Evolutionary conservation across 2,113 vertebrate genomes (phyloP).

Genomic region (Hippopotamus amphibius): DNA sequence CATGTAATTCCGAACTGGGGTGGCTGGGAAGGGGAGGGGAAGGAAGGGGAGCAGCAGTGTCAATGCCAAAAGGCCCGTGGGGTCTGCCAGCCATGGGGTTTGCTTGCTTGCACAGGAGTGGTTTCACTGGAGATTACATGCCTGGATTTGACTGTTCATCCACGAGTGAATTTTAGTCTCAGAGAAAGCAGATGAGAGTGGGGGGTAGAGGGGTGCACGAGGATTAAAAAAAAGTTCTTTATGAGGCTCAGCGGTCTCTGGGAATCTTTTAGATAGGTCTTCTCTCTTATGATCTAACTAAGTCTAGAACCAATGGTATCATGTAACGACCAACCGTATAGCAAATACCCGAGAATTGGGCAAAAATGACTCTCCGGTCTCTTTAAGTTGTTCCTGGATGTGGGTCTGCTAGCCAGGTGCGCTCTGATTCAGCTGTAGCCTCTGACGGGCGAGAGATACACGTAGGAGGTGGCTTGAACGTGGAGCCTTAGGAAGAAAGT

Average conservation of each 20-base stretch:
- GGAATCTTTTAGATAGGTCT: background rate
- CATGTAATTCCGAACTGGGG: conserved; percentile 44
- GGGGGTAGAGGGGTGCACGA: background rate
- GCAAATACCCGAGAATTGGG: background rate
- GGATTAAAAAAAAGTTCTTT: background rate
- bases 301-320: background rate
- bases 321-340: background rate
- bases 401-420: background rate
- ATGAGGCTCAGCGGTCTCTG: background rate
- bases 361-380: conserved; percentile 58
- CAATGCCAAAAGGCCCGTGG: conserved; percentile 79
- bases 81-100: conserved; percentile 66
- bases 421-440: background rate
- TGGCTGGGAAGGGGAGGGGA: background rate
- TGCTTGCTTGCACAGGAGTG: conserved; percentile 21
- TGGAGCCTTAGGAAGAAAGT: conserved; percentile 54
- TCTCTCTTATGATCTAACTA: background rate
- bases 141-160: background rate
- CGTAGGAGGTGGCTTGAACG: background rate
- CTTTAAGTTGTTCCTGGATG: background rate
- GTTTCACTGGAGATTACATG: background rate
- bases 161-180: background rate
- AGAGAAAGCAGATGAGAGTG: background rate
- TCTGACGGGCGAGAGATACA: background rate
- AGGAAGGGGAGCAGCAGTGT: background rate